Evolutionary conservation across 2,113 vertebrate species (phyloP), one percentile per base, ranked within the genome.

Genomic region (Clinocottus analis): DNA sequence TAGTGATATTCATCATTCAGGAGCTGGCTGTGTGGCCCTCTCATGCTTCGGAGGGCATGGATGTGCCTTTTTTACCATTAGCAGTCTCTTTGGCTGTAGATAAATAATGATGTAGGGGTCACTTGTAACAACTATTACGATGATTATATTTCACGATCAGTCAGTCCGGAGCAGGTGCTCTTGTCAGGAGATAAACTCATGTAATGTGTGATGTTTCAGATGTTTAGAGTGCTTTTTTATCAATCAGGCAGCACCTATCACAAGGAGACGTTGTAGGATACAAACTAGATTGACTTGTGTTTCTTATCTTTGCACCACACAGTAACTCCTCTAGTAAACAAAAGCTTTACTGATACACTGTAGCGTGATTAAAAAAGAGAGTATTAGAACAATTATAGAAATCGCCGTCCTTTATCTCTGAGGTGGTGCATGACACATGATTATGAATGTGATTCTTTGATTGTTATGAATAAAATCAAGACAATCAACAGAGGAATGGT

Each of bases 1-100:
- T 80, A 45, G 49, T 75, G 62, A 79, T 80, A 72, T 72, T 76
- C 56, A 82, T 87, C 80, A 79, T 87, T 84, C 53, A 84, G 43
- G 25, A 82, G 45, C 41, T 66, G 12, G 49, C 55, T 73, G 66
- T 68, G n/a, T 67, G 74, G 83, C 51, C 65, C 51, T 64, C 71
- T 89, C 23, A 23, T 58, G 41, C 27, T 67, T 45, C 49, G 14
- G 31, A 51, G 74, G 45, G 19, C 59, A 35, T 23, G 68, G n/a
- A 58, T 0, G 29, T 64, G 33, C 53, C 10, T 45, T 62, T 65
- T 59, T 68, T 31, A 70, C 68, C 81, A 80, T 85, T 62, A 62
- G n/a, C 43, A 70, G 55, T 35, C 29, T 59, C 8, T 70, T 35
- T 77, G 59, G 37, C 45, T 39, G 43, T 17, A 49, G 61, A 77